Conservation (phyloP, 2,888 invertebrate genomes). For the Epsilonema sp. region DNA sequence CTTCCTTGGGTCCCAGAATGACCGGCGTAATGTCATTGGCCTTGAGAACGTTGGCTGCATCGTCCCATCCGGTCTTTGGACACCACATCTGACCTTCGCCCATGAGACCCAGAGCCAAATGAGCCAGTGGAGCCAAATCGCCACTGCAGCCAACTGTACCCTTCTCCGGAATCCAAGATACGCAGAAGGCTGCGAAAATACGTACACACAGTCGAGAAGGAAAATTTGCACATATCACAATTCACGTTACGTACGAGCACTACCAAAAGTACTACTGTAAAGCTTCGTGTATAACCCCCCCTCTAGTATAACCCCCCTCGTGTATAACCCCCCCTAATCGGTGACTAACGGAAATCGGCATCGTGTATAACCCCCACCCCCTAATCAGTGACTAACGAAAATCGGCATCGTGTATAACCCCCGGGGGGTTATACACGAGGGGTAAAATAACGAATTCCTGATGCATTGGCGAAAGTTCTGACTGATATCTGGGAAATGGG, state of each 20-base stretch:
- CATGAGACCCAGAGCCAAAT: conserved; percentile 44
- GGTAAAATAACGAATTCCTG: too few species aligned
- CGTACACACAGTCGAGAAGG: background rate
- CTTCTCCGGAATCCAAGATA: conserved; percentile 47
- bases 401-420: too few species aligned
- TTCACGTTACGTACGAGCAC: background rate
- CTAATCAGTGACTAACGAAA: too few species aligned
- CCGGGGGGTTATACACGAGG: too few species aligned
- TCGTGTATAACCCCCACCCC: too few species aligned
- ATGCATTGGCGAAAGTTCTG: too few species aligned
- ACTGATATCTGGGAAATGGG: too few species aligned
- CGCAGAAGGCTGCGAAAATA: conserved; percentile 38
- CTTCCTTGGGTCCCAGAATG: conserved; percentile 43
- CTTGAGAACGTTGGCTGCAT: conserved; percentile 32
- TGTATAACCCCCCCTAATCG: too few species aligned
- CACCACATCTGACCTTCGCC: conserved; percentile 42
- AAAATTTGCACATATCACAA: background rate
- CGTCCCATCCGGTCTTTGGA: conserved; percentile 35
- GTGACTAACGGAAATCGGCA: too few species aligned
- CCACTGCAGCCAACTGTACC: conserved; percentile 49
- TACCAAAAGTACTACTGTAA: background rate
- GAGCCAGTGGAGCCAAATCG: conserved; percentile 45
- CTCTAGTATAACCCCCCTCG: too few species aligned
- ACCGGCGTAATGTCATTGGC: conserved; percentile 40
- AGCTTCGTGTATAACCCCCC: too few species aligned